Conservation (phyloP, 2,113 vertebrate genomes). For the Nothocercus nigrocapillus region DNA sequence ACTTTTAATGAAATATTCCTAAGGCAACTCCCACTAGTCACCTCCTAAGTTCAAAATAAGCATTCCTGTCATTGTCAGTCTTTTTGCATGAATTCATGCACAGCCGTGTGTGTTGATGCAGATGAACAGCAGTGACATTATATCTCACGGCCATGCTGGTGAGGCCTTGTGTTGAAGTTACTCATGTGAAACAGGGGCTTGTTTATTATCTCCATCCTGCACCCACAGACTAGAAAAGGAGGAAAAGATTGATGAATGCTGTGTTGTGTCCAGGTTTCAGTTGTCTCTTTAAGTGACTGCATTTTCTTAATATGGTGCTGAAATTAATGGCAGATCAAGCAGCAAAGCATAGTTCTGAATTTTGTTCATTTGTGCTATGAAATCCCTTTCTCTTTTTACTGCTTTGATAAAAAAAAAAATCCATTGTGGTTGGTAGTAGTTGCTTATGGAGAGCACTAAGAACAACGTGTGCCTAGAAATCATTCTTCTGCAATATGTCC, state of each 20-base stretch:
- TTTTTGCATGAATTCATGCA: background rate
- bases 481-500: too few relatives aligned
- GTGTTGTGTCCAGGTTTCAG: background rate
- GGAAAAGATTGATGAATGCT: background rate
- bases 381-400: background rate
- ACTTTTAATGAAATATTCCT: background rate
- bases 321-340: background rate
- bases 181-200: background rate
- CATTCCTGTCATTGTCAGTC: background rate
- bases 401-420: background rate
- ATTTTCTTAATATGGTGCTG: background rate
- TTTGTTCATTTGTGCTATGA: background rate
- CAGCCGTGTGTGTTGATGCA: background rate
- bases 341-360: background rate
- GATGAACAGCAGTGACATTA: background rate
- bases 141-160: fast-evolving
- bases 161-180: background rate
- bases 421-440: too few relatives aligned
- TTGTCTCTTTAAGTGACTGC: background rate
- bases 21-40: background rate
- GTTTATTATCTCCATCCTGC: background rate
- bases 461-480: too few relatives aligned
- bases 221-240: background rate
- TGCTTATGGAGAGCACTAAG: too few relatives aligned
- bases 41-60: background rate